Evolutionary conservation across 2,888 invertebrate genomes (phyloP).

Genomic region (Pedicia rivosa): DNA sequence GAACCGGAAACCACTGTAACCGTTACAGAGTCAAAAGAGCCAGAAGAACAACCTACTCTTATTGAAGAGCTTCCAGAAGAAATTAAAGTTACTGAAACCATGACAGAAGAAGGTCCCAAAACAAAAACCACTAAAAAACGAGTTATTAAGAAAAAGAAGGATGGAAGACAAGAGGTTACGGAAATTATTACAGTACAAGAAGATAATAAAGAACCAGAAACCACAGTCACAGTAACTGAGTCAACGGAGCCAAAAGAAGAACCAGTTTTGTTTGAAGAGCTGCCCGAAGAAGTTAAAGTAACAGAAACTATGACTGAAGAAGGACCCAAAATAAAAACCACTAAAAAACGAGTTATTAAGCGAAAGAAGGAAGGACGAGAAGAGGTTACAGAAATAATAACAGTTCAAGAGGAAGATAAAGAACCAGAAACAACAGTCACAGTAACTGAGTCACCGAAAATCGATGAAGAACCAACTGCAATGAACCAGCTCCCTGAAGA

Average conservation of each 20-base stretch:
- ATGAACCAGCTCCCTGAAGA: constrained; percentile 17
- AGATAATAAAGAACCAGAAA: constrained; percentile 24
- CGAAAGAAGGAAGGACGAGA: constrained; percentile 24
- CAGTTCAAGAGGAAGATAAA: constrained; percentile 27
- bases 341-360: constrained; percentile 22
- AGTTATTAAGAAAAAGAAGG: constrained; percentile 23
- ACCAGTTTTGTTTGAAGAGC: constrained; percentile 18
- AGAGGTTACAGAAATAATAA: constrained; percentile 27
- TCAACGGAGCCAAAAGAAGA: constrained; percentile 14
- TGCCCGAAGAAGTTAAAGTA: constrained; percentile 24
- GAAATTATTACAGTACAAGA: constrained; percentile 29
- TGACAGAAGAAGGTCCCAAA: constrained; percentile 14
- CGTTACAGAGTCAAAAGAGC: constrained; percentile 12
- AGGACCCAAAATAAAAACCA: constrained; percentile 22
- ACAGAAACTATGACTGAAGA: constrained; percentile 24
- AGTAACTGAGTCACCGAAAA: constrained; percentile 18
- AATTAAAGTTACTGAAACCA: constrained; percentile 20
- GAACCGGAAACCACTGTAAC: constrained; percentile 18
- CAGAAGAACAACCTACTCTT: constrained; percentile 8
- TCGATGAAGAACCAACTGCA: constrained; percentile 24
- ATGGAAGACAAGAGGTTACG: constrained; percentile 24
- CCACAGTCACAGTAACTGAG: constrained; percentile 21
- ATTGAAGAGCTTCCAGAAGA: constrained; percentile 12
- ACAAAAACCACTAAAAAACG: constrained; percentile 21
- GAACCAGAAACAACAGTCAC: constrained; percentile 18